Percentiles rank a stretch among this genome's conserved stretches.
Conservation (phyloP, 2,888 invertebrate genomes). For the Aphodius sticticus region DNA sequence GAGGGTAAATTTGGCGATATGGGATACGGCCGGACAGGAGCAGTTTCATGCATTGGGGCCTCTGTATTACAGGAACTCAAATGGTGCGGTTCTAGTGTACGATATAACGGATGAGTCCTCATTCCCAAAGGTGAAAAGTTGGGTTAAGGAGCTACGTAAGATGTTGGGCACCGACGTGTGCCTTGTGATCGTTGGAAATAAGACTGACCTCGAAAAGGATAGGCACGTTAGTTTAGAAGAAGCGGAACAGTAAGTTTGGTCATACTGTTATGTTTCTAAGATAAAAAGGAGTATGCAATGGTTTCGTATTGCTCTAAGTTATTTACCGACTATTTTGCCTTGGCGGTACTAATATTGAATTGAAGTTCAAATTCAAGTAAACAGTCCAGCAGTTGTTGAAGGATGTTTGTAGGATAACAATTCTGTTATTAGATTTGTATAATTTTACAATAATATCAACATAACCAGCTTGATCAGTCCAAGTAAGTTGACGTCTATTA, state of each 20-base stretch:
- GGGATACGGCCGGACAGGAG: slow-evolving; percentile 99
- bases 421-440: no score
- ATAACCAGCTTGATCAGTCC: no score
- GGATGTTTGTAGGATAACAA: no score
- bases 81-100: slow-evolving; percentile 97
- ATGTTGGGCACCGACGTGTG: slow-evolving; percentile 95
- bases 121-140: slow-evolving; percentile 95
- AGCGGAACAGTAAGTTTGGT: slow-evolving; percentile 80
- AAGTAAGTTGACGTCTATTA: no score
- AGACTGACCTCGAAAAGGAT: slow-evolving; percentile 93
- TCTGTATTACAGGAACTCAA: slow-evolving; percentile 96
- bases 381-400: no score
- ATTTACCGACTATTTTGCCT: no score
- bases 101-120: slow-evolving; percentile 98
- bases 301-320: no score
- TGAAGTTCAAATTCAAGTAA: no score
- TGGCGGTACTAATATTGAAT: no score
- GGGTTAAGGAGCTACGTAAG: slow-evolving; percentile 97
- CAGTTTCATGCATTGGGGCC: slow-evolving; percentile 96
- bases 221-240: slow-evolving; percentile 84
- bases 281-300: no score
- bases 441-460: no score
- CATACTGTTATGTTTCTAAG: slow-evolving; percentile 10
- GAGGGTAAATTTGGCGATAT: slow-evolving; percentile 89
- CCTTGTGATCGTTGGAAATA: slow-evolving; percentile 95